Evolutionary conservation across 1,140 invertebrate species (phyloP).

Genomic region (Cydia amplana): DNA sequence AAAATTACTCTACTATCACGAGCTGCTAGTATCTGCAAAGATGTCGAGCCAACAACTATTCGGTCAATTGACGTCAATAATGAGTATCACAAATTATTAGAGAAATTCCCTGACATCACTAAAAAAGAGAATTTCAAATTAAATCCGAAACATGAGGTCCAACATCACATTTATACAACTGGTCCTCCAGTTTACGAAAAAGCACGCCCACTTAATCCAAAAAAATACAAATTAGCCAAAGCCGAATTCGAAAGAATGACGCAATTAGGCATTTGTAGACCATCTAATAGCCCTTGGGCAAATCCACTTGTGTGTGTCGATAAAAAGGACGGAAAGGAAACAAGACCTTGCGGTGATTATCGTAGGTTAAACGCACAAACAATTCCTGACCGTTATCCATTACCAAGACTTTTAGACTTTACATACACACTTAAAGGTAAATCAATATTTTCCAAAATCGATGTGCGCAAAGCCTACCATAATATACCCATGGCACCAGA

Average conservation of each 20-base stretch:
- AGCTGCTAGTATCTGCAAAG: too few species aligned
- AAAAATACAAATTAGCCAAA: neutral
- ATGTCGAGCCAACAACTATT: too few species aligned
- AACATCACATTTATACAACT: neutral
- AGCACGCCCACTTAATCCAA: neutral
- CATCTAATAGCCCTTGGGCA: too few species aligned
- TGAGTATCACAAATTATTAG: neutral
- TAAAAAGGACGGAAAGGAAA: neutral
- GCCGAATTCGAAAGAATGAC: neutral
- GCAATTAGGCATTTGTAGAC: too few species aligned
- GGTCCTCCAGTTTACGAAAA: neutral
- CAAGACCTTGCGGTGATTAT: constrained; percentile 23
- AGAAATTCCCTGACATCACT: neutral
- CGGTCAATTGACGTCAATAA: neutral
- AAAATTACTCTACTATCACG: too few species aligned
- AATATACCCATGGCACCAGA: constrained; percentile 56
- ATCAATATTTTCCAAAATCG: constrained; percentile 68
- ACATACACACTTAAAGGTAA: constrained; percentile 28
- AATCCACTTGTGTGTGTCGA: neutral
- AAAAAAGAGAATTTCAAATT: constrained; percentile 5
- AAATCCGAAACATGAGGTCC: constrained; percentile 9
- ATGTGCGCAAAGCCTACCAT: constrained; percentile 76
- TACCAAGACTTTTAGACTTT: too few species aligned
- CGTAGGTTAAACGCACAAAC: neutral
- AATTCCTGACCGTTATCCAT: too few species aligned